phyloP scores from a whole-genome alignment of 2,113 vertebrate species.

The Boleophthalmus pectinirostris region DNA sequence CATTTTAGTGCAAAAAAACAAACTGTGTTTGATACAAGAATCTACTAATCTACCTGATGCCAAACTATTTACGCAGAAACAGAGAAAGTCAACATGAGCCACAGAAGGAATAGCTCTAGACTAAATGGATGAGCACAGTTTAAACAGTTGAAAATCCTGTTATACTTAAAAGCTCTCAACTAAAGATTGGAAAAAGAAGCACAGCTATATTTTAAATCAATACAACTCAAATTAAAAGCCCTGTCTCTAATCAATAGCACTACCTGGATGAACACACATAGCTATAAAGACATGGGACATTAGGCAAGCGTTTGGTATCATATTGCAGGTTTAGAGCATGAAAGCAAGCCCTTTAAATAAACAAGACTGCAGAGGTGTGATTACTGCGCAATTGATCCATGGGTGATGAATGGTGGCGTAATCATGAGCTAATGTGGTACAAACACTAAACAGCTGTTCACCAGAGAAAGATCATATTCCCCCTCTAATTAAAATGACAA shows the following conservation, averaged over 20 bases:
- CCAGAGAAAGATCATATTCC: conserved; percentile 45
- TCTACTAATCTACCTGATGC: conserved; percentile 13
- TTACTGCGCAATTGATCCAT: conserved; percentile 62
- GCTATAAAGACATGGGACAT: conserved; percentile 38
- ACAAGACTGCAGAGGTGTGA: conserved; percentile 47
- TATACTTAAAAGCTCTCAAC: conserved; percentile 6
- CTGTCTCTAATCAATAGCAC: conserved; percentile 18
- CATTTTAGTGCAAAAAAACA: conserved; percentile 23
- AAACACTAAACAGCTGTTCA: conserved; percentile 53
- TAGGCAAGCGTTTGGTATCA: conserved; percentile 32
- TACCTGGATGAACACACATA: conserved; percentile 19
- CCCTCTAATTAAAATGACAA: conserved; percentile 27
- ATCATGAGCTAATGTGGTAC: conserved; percentile 44
- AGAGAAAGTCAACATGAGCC: conserved; percentile 32
- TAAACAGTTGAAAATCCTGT: conserved; percentile 9
- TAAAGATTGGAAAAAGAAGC: neutral
- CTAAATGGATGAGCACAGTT: conserved; percentile 18
- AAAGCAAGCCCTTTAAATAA: conserved; percentile 38
- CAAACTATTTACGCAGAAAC: conserved; percentile 42
- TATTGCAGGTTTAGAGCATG: conserved; percentile 37
- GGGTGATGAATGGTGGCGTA: conserved; percentile 49
- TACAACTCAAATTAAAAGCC: conserved; percentile 1
- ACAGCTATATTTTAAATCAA: conserved; percentile 12
- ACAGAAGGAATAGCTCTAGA: conserved; percentile 15
- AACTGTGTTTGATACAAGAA: conserved; percentile 11